Base-by-base conservation (phyloP, 1,140 invertebrate genomes). In the Meloidogyne chitwoodi region DNA sequence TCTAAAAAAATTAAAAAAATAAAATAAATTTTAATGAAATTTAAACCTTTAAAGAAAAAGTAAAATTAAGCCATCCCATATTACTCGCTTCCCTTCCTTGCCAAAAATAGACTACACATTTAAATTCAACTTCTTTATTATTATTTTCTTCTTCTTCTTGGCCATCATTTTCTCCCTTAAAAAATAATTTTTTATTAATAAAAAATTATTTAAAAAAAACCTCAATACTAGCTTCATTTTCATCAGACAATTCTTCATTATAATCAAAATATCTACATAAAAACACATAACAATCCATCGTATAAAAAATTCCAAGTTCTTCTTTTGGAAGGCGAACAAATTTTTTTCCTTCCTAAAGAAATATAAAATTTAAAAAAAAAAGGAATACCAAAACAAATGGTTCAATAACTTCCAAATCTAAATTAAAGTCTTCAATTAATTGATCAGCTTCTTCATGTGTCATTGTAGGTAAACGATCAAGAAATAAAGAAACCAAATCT, bases 41-140 rank as follows among this genome's bases (percentile, higher is more conserved):
- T 31, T 14, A 10, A 65, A 67, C 71, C 75, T 87, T 92, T 89
- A 92, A 71, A 29, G 75, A 92, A 89, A 99, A 99, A 0, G 96
- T 99, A 88, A 99, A 99, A 11, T 94, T 98, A 0, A 99, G 90
- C 96, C 96, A 99, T 26, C 96, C 96, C 95, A 98, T 98, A 88
- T 99, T 99, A 64, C 93, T 92, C 3, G 96, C 95, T 85, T 96
- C 92, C 78, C 96, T 89, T 0, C 95, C 95, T 90, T 99, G 96
- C 96, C 96, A 99, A 89, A 99, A 99, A 88, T 99, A 99, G 11
- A 98, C 95, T 44, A 96, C 93, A 89, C 94, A 97, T 84, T 96
- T 93, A 81, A 93, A 94, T 87, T 96, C 93, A 83, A 95, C 93
- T 84, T 93, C 92, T 41, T 83, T 80, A 14, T 75, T 70, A 95